A percentile compares a stretch with the other conserved stretches of the same genome.
These are phyloP conservation scores for Trichonephila inaurata DNA, from an alignment of 1,140 invertebrate genomes.

Conservation along the genomic window DNA sequence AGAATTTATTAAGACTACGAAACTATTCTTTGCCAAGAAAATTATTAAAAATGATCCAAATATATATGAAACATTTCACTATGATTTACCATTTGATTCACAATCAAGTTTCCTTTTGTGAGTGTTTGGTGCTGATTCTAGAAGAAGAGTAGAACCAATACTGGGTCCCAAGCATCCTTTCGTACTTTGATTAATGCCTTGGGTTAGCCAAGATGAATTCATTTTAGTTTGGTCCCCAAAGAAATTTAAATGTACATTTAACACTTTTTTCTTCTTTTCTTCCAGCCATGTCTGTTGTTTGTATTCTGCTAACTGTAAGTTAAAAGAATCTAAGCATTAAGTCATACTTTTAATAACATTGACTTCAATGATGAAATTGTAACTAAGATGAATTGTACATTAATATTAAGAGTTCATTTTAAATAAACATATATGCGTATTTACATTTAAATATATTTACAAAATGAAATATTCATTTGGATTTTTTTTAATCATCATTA, in stretches of 20 bases:
- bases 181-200: slow-evolving; percentile 87
- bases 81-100: slow-evolving; percentile 25
- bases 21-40: too few relatives aligned
- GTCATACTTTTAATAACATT: too few relatives aligned
- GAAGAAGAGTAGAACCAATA: slow-evolving; percentile 62
- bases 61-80: too few relatives aligned
- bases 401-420: too few relatives aligned
- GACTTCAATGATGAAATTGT: too few relatives aligned
- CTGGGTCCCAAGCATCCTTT: slow-evolving; percentile 70
- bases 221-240: slow-evolving; percentile 99
- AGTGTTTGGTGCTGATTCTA: slow-evolving; percentile 58
- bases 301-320: slow-evolving; percentile 92
- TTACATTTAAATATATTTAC: too few relatives aligned
- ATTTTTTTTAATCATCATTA: too few relatives aligned
- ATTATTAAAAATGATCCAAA: too few relatives aligned
- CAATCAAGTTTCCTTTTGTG: not conserved
- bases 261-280: slow-evolving; percentile 95
- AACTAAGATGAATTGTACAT: too few relatives aligned
- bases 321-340: not conserved
- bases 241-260: slow-evolving; percentile 98
- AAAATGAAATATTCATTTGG: too few relatives aligned
- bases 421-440: too few relatives aligned
- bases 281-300: slow-evolving; percentile 95
- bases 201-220: slow-evolving; percentile 94
- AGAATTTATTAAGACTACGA: too few relatives aligned